phyloP scores from a whole-genome alignment of 1,140 invertebrate species.

The Coenobita brevimanus region DNA sequence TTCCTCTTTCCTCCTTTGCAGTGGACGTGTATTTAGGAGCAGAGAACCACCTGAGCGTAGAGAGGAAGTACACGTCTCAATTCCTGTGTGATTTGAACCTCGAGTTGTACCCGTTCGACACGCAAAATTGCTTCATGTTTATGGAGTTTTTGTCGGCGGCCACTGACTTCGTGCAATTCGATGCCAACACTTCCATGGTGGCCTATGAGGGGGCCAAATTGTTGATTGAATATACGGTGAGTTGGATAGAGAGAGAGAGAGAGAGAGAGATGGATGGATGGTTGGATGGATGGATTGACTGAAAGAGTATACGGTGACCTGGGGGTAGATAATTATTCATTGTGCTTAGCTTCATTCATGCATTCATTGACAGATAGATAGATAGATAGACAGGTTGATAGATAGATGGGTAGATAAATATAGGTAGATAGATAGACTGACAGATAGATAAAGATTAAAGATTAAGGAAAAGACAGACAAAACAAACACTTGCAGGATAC shows the following conservation, averaged over 20 bases:
- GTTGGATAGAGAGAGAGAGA: not conserved
- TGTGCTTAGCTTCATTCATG: too few relatives aligned
- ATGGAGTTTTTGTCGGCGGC: conserved; percentile 48
- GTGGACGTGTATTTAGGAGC: conserved; percentile 42
- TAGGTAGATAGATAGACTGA: too few relatives aligned
- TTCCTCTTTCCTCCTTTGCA: not conserved
- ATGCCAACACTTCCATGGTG: not conserved
- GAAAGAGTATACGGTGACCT: too few relatives aligned
- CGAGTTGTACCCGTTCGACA: conserved; percentile 53
- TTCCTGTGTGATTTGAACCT: conserved; percentile 57
- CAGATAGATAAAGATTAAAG: too few relatives aligned
- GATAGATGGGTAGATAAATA: too few relatives aligned
- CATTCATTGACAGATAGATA: too few relatives aligned
- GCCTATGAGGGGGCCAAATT: conserved; percentile 40
- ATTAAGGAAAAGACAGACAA: too few relatives aligned
- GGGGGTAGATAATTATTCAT: too few relatives aligned
- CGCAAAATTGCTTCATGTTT: conserved; percentile 43
- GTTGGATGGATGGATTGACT: too few relatives aligned
- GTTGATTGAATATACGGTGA: conserved; percentile 49
- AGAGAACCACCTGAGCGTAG: conserved; percentile 52
- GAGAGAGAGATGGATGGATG: too few relatives aligned
- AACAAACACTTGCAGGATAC: too few relatives aligned
- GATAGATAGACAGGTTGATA: too few relatives aligned
- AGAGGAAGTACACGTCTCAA: conserved; percentile 47
- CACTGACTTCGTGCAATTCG: conserved; percentile 46